Percentiles rank a stretch among this genome's conserved stretches.
These are phyloP conservation scores for Drosophila buzzatii DNA, from an alignment of 2,888 invertebrate species.

Conservation along the genomic window DNA sequence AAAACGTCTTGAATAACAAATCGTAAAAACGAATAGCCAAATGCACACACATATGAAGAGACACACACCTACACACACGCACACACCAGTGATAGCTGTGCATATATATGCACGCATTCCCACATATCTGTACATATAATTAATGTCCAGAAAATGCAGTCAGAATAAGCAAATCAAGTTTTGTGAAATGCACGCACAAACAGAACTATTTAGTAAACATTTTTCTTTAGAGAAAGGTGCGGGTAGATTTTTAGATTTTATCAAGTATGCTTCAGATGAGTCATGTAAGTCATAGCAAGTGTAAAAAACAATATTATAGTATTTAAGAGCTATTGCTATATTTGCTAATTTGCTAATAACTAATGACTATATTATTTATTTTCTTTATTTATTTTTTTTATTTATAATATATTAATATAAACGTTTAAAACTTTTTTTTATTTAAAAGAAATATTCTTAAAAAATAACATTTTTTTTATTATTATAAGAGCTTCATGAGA, in stretches of 20 bases:
- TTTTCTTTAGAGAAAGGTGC: neutral
- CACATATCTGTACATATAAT: constrained; percentile 28
- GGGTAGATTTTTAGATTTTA: neutral
- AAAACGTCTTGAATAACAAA: constrained; percentile 74
- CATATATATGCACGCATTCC: neutral
- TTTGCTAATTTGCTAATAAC: neutral
- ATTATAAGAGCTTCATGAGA: neutral
- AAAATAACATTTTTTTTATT: no score
- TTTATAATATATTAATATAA: no score
- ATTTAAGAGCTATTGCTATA: neutral
- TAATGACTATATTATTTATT: neutral
- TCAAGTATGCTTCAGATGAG: neutral
- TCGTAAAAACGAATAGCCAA: constrained; percentile 22
- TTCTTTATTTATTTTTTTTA: no score
- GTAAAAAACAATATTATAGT: neutral
- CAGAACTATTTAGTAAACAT: constrained; percentile 17
- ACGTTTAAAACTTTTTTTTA: neutral
- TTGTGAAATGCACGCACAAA: constrained; percentile 34
- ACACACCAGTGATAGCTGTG: neutral
- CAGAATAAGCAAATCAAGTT: constrained; percentile 59
- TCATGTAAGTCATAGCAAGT: neutral
- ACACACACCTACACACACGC: neutral
- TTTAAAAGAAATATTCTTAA: neutral
- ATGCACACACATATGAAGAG: constrained; percentile 5
- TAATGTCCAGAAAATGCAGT: constrained; percentile 67